Base-by-base conservation (phyloP, 2,797 vertebrate species). In the Podarcis siculus region DNA sequence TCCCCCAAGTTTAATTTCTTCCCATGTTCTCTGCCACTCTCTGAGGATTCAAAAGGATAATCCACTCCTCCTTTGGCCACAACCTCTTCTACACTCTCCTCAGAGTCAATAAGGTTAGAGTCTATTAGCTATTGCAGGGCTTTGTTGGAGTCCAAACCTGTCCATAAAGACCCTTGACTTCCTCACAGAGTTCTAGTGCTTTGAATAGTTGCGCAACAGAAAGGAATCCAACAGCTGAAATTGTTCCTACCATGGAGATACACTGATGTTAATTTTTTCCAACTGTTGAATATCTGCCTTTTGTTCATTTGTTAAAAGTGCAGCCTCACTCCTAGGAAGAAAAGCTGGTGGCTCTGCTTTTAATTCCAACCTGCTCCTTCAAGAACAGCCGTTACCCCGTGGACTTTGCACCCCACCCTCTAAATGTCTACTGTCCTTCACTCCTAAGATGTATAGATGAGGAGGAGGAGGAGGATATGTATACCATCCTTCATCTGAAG, bases 1-100 rank as follows among this genome's bases (percentile, higher is more conserved):
- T 89, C 87, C 76, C 27, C 30, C 37, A 72, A 71, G 13, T 79
- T 88, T 88, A 84, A 84, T 88, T 88, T 84, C 82, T 88, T 83
- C 73, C 87, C 8, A 2, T 79, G 42, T 71, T 84, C 75, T 78
- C 58, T 61, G 66, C 37, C 67, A 69, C 64, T 19, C 49, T 27
- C 49, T 72, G 25, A 5, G 82, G 45, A 79, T 55, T 55, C 81
- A 58, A 69, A 55, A 69, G 81, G 77, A 86, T 86, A 86, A 80
- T 86, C 85, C 45, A 72, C 25, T 61, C 45, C 35, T 86, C 32
- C 66, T 83, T 55, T 78, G 73, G 76, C n/a, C 75, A 83, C 67
- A 84, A 64, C 45, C 76, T 72, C 66, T 35, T 32, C 32, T 45
- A 1, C 32, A n/a, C 79, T 80, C 49, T 55, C 32, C 27, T 77